Percentiles rank a stretch among this genome's conserved stretches.
phyloP scores from a whole-genome alignment of 2,888 invertebrate genomes.

The Bombyx huttoni region DNA sequence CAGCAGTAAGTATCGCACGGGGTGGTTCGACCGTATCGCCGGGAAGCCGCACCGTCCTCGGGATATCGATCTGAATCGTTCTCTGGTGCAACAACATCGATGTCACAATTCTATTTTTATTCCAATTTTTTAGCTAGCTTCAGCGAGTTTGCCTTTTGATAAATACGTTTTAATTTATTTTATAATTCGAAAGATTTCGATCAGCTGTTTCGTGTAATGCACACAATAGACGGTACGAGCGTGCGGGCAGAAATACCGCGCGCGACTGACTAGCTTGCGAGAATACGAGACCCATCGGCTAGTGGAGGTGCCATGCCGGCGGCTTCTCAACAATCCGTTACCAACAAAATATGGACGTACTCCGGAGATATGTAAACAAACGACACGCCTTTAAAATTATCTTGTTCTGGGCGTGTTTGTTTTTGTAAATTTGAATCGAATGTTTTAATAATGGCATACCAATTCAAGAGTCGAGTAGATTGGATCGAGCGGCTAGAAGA shows the following conservation, averaged over 20 bases:
- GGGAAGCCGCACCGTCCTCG: constrained; percentile 39
- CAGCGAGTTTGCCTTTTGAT: constrained; percentile 4
- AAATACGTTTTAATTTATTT: constrained; percentile 26
- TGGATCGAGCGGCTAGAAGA: too few species aligned
- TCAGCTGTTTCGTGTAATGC: constrained; percentile 44
- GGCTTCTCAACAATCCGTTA: constrained; percentile 45
- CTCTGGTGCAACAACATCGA: constrained; percentile 19
- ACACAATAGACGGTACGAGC: constrained; percentile 31
- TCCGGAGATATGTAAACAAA: constrained; percentile 63
- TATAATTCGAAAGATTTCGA: constrained; percentile 28
- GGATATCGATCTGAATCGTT: constrained; percentile 46
- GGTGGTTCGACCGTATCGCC: constrained; percentile 34
- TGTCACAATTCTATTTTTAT: background rate
- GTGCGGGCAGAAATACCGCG: constrained; percentile 46
- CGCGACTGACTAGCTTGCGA: constrained; percentile 41
- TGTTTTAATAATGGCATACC: background rate
- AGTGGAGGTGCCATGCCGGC: constrained; percentile 29
- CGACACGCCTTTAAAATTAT: constrained; percentile 29
- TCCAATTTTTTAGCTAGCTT: constrained; percentile 7
- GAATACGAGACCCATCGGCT: constrained; percentile 1
- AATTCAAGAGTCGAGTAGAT: too few species aligned
- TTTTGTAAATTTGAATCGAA: background rate
- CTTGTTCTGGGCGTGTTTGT: constrained; percentile 3
- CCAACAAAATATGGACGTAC: constrained; percentile 49
- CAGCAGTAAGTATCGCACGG: constrained; percentile 52